Evolutionary conservation across 2,888 invertebrate genomes (phyloP).

Genomic region (Julus scanicus): DNA sequence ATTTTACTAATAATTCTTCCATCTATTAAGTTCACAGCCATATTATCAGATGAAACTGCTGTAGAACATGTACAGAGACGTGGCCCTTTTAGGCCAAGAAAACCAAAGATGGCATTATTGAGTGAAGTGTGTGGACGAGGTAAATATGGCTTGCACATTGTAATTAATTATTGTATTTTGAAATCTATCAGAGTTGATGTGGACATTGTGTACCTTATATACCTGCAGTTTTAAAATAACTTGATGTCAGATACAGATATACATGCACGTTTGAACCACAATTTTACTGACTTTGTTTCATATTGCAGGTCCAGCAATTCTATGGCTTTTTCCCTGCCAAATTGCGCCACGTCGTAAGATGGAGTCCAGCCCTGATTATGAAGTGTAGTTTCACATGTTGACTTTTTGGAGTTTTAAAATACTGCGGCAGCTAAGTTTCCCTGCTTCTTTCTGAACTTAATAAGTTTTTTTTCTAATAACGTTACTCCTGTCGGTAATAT

Average conservation of each 20-base stretch:
- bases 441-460: neutral
- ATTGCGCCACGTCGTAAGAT: constrained; percentile 67
- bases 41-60: constrained; percentile 85
- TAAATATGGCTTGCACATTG: constrained; percentile 58
- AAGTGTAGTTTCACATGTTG: constrained; percentile 62
- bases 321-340: constrained; percentile 80
- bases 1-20: constrained; percentile 30
- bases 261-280: no score
- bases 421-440: constrained; percentile 4
- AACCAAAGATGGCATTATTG: constrained; percentile 74
- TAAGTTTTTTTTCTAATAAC: neutral
- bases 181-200: no score
- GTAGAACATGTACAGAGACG: constrained; percentile 76
- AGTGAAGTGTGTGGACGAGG: constrained; percentile 82
- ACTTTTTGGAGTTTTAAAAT: neutral
- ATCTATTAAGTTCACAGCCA: constrained; percentile 76
- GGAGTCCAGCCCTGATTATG: constrained; percentile 66
- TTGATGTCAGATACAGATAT: no score
- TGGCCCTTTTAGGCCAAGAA: constrained; percentile 71
- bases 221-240: no score
- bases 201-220: no score
- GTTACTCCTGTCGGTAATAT: neutral
- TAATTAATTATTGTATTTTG: no score
- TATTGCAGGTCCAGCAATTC: constrained; percentile 72
- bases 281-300: neutral